Percentiles rank a stretch among this genome's conserved stretches.
Conservation (phyloP, 2,888 invertebrate genomes). For the Sisyra nigra region DNA sequence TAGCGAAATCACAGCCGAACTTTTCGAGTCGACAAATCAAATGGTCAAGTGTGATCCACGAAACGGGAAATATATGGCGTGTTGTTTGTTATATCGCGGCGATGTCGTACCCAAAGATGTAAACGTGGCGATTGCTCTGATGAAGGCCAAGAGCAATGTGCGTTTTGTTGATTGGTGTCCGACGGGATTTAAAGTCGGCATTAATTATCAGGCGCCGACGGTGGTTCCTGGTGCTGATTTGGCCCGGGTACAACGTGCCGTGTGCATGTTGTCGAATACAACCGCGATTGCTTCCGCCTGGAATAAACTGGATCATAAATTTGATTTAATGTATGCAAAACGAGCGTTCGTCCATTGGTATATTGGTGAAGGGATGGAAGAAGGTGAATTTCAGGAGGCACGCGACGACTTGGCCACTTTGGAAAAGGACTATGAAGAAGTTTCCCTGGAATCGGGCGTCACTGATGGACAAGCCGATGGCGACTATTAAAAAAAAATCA, state of each 20-base stretch:
- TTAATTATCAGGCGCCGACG: conserved; percentile 72
- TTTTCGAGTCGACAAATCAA: conserved; percentile 80
- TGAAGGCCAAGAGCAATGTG: conserved; percentile 60
- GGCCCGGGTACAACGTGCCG: conserved; percentile 70
- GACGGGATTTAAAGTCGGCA: conserved; percentile 80
- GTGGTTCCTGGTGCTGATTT: conserved; percentile 43
- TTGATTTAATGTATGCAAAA: conserved; percentile 88
- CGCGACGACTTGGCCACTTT: conserved; percentile 59
- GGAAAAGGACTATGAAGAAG: conserved; percentile 60
- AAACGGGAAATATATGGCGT: conserved; percentile 79
- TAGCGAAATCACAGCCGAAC: conserved; percentile 68
- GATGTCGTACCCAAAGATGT: conserved; percentile 85
- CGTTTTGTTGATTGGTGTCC: conserved; percentile 94
- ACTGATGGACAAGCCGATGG: conserved; percentile 11
- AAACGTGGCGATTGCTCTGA: conserved; percentile 63
- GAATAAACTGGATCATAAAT: conserved; percentile 81
- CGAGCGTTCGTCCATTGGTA: conserved; percentile 93
- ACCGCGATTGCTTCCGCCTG: conserved; percentile 84
- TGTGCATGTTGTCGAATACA: conserved; percentile 82
- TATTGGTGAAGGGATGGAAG: conserved; percentile 60
- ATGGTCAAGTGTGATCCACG: conserved; percentile 83
- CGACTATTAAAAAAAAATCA: conserved; percentile 1
- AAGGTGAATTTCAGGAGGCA: conserved; percentile 69
- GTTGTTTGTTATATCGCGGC: conserved; percentile 71
- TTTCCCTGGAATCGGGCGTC: conserved; percentile 39